Evolutionary conservation across 2,888 invertebrate species (phyloP).

Genomic region (Pseudococcus longispinus): DNA sequence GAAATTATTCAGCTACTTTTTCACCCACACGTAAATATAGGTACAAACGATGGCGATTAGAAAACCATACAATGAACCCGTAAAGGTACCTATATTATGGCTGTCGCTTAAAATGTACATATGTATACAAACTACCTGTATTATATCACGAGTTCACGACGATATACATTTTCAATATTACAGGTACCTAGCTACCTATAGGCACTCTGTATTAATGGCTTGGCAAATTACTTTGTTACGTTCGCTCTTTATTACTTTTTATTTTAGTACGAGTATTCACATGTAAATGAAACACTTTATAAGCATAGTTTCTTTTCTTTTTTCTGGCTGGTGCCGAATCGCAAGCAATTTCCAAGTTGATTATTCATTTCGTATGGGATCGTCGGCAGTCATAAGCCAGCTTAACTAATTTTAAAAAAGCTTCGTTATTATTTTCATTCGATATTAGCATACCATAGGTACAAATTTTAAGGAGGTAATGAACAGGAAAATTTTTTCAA

Average conservation of each 20-base stretch:
- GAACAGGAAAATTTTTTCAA: not conserved
- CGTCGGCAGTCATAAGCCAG: not conserved
- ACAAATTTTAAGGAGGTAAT: not conserved
- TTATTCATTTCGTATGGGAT: not conserved
- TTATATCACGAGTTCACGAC: not conserved
- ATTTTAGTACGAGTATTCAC: not conserved
- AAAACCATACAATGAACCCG: no score
- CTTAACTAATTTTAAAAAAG: not conserved
- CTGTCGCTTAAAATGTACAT: not conserved
- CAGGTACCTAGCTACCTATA: not conserved
- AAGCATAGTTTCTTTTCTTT: not conserved
- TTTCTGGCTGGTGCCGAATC: not conserved
- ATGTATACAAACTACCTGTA: not conserved
- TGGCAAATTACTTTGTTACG: slow-evolving; percentile 21
- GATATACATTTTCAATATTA: not conserved
- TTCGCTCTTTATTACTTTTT: slow-evolving; percentile 5
- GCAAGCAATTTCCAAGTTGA: slow-evolving; percentile 9
- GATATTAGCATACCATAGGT: not conserved
- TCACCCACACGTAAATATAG: no score
- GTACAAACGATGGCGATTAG: no score
- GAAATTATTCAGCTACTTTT: no score
- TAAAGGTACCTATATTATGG: not conserved
- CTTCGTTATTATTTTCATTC: not conserved
- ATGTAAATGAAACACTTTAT: slow-evolving; percentile 33
- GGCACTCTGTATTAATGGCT: not conserved